Base-by-base conservation (phyloP, 2,888 invertebrate species). In the Ochropacha duplaris region DNA sequence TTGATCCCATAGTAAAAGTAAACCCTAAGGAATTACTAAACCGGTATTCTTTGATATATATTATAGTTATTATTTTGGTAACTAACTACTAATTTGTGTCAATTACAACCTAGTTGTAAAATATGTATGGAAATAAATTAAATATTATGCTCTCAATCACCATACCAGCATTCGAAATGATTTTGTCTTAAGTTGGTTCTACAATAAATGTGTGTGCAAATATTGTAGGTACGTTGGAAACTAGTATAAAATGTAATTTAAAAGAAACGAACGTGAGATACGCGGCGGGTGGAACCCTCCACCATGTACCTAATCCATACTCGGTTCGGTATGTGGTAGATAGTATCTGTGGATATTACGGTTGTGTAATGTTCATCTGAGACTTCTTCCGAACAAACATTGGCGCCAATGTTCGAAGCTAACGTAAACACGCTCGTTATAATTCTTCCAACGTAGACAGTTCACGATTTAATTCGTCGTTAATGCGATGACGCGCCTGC, bases 391-490 rank as follows among this genome's bases (percentile, higher is more conserved):
- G 55, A 55, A 44, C 44, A 44, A 44, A 44, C 9, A 44, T 44
- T 44, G 19, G 44, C 9, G n/a, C 36, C 36, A 36, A 36, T 6
- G 64, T 60, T 57, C 50, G 58, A 16, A 51, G 58, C 16, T 16
- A 55, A 52, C 49, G 54, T 62, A 62, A 60, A 56, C 60, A 69
- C 49, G 56, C 54, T 59, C 62, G 58, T 61, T 66, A 65, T 60
- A 44, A 56, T 72, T 61, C 61, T 54, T 50, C 54, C 55, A 56
- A 57, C 60, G 62, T 55, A 61, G 57, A 55, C 59, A 56, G 57
- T 65, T 68, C 66, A 62, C 59, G 61, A 71, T 69, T 69, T 71
- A 72, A 74, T 72, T 75, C 62, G 62, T 62, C 60, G 57, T 66
- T 78, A 77, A 77, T 73, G 72, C 60, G 60, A 56, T 59, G 68